Evolutionary conservation across 2,113 vertebrate species (phyloP).

Genomic region (Donacobius atricapilla): DNA sequence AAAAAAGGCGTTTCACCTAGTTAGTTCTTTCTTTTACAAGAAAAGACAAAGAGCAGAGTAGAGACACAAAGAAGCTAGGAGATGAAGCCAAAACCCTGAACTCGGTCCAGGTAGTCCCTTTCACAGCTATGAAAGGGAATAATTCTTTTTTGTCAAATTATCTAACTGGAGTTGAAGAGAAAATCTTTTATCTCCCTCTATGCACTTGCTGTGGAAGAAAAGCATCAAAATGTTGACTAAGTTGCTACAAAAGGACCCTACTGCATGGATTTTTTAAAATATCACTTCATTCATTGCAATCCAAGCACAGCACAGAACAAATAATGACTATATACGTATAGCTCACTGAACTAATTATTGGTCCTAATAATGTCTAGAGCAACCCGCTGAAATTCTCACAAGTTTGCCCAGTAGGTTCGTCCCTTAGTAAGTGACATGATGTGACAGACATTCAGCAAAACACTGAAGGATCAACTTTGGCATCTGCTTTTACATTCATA

Average conservation of each 20-base stretch:
- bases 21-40: neutral
- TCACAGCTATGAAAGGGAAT: neutral
- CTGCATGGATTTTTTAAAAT: neutral
- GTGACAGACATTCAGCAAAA: neutral
- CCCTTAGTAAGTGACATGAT: neutral
- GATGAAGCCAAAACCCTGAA: neutral
- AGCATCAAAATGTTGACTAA: neutral
- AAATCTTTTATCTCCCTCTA: neutral
- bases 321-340: neutral
- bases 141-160: neutral
- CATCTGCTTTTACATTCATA: neutral
- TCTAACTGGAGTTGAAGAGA: neutral
- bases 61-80: neutral
- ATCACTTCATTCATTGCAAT: neutral
- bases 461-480: neutral
- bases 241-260: neutral
- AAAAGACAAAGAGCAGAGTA: neutral
- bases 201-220: neutral
- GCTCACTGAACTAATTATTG: neutral
- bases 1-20: neutral
- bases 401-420: neutral
- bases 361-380: neutral
- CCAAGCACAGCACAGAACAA: neutral
- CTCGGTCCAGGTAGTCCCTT: neutral
- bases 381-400: neutral